phyloP scores from a whole-genome alignment of 2,888 invertebrate species.

The Drosophila austrosaltans region DNA sequence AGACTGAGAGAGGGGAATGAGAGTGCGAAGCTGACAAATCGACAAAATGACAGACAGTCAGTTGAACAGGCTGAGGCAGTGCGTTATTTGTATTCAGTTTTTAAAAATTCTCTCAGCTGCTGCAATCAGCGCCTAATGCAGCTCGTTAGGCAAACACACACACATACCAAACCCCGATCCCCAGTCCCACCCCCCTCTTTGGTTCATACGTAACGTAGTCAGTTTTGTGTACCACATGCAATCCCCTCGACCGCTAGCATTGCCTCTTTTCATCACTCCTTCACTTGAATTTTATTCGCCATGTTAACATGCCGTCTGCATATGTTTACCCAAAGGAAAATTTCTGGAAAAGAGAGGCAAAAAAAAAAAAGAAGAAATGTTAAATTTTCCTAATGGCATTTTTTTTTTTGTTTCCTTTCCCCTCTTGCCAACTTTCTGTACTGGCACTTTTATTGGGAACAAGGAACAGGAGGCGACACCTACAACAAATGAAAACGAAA shows the following conservation, averaged over 20 bases:
- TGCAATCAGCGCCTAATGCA: slow-evolving; percentile 76
- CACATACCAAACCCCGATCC: slow-evolving; percentile 7
- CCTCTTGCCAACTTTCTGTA: neutral
- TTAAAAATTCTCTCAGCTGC: slow-evolving; percentile 32
- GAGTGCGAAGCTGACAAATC: neutral
- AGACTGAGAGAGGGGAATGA: neutral
- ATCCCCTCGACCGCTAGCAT: neutral
- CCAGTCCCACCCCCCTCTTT: neutral
- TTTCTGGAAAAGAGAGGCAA: slow-evolving; percentile 17
- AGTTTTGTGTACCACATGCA: neutral
- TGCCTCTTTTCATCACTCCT: slow-evolving; percentile 8
- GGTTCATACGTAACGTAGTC: neutral
- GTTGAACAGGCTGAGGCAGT: slow-evolving; percentile 15
- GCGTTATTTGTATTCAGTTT: slow-evolving; percentile 22
- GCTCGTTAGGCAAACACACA: slow-evolving; percentile 75
- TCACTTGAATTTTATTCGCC: slow-evolving; percentile 67
- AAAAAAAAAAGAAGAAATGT: slow-evolving; percentile 28
- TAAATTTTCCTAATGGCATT: slow-evolving; percentile 73
- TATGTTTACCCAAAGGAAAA: slow-evolving; percentile 63
- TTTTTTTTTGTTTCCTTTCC: slow-evolving; percentile 10
- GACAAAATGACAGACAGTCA: slow-evolving; percentile 12
- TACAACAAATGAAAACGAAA: slow-evolving; percentile 15
- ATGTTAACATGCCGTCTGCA: slow-evolving; percentile 76
- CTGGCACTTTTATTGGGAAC: slow-evolving; percentile 27
- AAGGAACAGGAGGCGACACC: slow-evolving; percentile 50